Base-by-base conservation (phyloP, 2,113 vertebrate species). In the Calyptomena viridis region DNA sequence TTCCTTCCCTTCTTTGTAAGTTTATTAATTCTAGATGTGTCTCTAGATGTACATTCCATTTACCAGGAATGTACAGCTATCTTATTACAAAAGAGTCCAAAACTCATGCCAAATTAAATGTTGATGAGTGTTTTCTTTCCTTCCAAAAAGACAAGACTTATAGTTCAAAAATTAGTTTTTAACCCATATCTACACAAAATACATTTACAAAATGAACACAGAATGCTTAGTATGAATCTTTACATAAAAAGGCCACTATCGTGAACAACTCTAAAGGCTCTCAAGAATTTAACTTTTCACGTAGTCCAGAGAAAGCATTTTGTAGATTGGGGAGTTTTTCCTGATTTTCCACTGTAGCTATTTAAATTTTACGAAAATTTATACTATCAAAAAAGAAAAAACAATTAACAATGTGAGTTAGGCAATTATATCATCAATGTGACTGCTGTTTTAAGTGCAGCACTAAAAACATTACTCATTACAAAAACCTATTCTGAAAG, bases 251-350 rank as follows among this genome's bases (percentile, higher is more conserved):
- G 12, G 3, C 16, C 24, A 15, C 31, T 59, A 8, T 4, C 55
- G 8, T 35, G 46, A 92, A 73, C 9, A 68, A 4, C 8, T n/a
- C 10, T 53, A 59, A 44, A 81, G 28, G 16, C 4, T 87, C 16
- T 44, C 16, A 24, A 69, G 14, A 44, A 50, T 63, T 81, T 63
- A 47, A 17, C 19, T 81, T 76, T 77, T 53, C 39, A 35, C 12
- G 24, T 23, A 77, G 25, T 21, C 16, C 53, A 77, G 25, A 68
- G 12, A 67, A 81, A 76, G 2, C 2, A 1, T 4, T 6, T 55
- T 69, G 28, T 18, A 6, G 33, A 71, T 49, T 49, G 17, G 19
- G 24, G 44, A 8, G 2, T 0, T 3, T 1, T 8, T 78, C 12
- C 37, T 55, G 15, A 11, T 73, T 84, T 84, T 74, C 35, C 16